A percentile compares a stretch with the other conserved stretches of the same genome.
phyloP scores from a whole-genome alignment of 2,888 invertebrate species.

The Calliphora vomitoria region DNA sequence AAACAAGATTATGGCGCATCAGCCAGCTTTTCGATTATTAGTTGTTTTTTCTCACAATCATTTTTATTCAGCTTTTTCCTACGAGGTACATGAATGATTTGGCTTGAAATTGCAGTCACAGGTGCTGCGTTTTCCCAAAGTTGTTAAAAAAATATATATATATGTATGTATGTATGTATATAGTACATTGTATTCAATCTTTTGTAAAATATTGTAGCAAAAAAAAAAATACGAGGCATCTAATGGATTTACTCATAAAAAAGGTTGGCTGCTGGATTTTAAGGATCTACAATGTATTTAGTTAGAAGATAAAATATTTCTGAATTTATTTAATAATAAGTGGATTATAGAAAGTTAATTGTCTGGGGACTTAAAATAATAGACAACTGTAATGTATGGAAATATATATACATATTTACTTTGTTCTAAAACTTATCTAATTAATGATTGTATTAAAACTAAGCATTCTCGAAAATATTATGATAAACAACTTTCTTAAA shows the following conservation, averaged over 20 bases:
- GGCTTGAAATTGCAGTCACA: constrained; percentile 72
- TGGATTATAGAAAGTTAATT: constrained; percentile 33
- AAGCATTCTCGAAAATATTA: not conserved
- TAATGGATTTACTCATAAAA: constrained; percentile 24
- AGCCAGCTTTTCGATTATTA: constrained; percentile 76
- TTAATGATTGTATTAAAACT: not conserved
- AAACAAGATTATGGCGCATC: constrained; percentile 77
- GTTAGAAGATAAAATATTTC: constrained; percentile 35
- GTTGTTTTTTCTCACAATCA: constrained; percentile 35
- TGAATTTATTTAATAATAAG: constrained; percentile 29
- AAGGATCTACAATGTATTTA: not conserved
- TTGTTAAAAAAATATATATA: constrained; percentile 64
- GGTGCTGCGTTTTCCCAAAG: constrained; percentile 73
- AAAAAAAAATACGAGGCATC: constrained; percentile 21
- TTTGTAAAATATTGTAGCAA: constrained; percentile 76
- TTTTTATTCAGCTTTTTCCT: constrained; percentile 39
- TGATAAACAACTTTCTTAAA: too few species aligned
- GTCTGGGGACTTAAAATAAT: not conserved
- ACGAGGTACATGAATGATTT: constrained; percentile 48
- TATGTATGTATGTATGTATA: constrained; percentile 13
- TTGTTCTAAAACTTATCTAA: not conserved
- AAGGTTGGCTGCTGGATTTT: not conserved
- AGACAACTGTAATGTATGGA: not conserved
- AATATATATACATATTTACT: too few species aligned
- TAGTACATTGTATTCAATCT: constrained; percentile 77